A percentile compares a stretch with the other conserved stretches of the same genome.
phyloP scores from a whole-genome alignment of 2,888 invertebrate species.

The Volucella inanis region DNA sequence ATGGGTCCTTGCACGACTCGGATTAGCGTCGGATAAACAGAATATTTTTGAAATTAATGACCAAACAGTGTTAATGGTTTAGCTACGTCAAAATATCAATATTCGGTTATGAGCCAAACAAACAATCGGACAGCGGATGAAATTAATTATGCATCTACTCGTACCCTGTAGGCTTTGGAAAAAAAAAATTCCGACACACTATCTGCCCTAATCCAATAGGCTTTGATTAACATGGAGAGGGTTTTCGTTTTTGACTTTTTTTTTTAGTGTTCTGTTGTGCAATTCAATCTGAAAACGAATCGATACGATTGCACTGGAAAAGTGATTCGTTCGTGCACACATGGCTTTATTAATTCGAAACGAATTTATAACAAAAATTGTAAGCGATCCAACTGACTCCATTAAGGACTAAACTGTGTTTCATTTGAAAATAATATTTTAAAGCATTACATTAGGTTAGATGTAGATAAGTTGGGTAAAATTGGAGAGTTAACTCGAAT shows the following conservation, averaged over 20 bases:
- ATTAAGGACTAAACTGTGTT: conserved; percentile 1
- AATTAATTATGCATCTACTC: conserved; percentile 63
- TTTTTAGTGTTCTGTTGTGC: conserved; percentile 12
- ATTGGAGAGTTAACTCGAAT: too few species aligned
- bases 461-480: too few species aligned
- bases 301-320: conserved; percentile 61
- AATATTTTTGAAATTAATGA: conserved; percentile 70
- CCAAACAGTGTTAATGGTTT: conserved; percentile 25
- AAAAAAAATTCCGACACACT: conserved; percentile 54
- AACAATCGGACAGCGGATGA: conserved; percentile 53
- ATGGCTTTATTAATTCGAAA: conserved; percentile 20
- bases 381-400: conserved; percentile 38
- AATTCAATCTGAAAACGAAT: conserved; percentile 49
- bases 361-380: conserved; percentile 51
- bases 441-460: too few species aligned
- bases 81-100: conserved; percentile 52
- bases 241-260: conserved; percentile 1
- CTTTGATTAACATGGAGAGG: conserved; percentile 47
- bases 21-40: conserved; percentile 47
- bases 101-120: conserved; percentile 42
- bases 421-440: too few species aligned
- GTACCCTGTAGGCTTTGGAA: conserved; percentile 47
- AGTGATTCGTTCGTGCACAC: conserved; percentile 36
- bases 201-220: conserved; percentile 46
- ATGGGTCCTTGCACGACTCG: conserved; percentile 5